These are phyloP conservation scores for Oxytorus armatus DNA, from an alignment of 2,888 invertebrate species.

Conservation along the genomic window DNA sequence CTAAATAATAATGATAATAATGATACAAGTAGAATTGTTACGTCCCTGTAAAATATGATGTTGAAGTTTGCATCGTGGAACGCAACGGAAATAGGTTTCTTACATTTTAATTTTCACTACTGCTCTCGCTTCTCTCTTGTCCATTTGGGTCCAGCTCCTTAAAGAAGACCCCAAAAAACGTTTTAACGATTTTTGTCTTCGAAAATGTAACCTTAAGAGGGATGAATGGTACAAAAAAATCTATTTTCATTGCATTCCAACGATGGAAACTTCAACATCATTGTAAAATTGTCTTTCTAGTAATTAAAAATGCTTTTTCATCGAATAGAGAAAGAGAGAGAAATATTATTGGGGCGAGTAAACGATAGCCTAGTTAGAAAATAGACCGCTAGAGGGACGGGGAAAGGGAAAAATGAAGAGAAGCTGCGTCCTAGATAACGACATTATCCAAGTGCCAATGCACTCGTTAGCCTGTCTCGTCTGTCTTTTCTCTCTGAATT, in stretches of 20 bases:
- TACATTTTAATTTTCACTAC: too few species aligned
- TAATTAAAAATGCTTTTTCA: conserved; percentile 4
- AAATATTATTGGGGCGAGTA: conserved; percentile 55
- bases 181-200: too few species aligned
- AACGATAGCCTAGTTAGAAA: conserved; percentile 63
- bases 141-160: too few species aligned
- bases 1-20: background rate
- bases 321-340: conserved; percentile 1
- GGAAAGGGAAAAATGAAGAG: conserved; percentile 31
- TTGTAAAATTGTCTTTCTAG: background rate
- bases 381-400: conserved; percentile 34
- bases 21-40: background rate
- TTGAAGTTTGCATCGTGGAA: too few species aligned
- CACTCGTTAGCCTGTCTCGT: conserved; percentile 43
- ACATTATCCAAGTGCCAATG: conserved; percentile 66
- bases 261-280: too few species aligned
- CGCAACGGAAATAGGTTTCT: too few species aligned
- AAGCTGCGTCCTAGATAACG: conserved; percentile 60
- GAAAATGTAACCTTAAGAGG: too few species aligned
- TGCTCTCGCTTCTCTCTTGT: too few species aligned
- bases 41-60: too few species aligned
- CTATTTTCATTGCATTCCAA: too few species aligned
- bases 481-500: conserved; percentile 45
- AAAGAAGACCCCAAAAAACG: too few species aligned
- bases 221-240: too few species aligned